These are phyloP conservation scores for Tanypteryx hageni DNA, from an alignment of 2,888 invertebrate species.

Conservation along the genomic window DNA sequence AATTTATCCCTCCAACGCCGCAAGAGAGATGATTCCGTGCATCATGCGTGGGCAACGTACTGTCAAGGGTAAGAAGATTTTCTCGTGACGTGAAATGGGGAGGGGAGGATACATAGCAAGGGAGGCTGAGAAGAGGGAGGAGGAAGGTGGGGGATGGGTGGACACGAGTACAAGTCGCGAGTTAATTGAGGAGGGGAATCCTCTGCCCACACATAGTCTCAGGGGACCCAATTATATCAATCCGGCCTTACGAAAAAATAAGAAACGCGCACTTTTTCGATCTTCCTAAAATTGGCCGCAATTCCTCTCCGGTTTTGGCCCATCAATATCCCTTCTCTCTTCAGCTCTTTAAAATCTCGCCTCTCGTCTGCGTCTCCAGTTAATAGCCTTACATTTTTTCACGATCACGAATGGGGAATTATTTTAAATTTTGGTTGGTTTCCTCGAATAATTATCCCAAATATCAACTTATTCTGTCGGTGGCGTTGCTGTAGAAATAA, in stretches of 20 bases:
- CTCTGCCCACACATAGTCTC: constrained; percentile 69
- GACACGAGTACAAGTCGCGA: constrained; percentile 65
- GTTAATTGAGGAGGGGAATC: constrained; percentile 57
- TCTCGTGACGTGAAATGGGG: not conserved
- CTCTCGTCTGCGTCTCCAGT: not conserved
- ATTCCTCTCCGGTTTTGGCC: not conserved
- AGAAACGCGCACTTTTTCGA: not conserved
- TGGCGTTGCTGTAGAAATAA: too few species aligned
- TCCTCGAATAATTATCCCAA: too few species aligned
- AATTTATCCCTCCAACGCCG: too few species aligned
- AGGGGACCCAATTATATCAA: constrained; percentile 73
- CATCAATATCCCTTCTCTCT: not conserved
- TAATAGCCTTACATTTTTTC: not conserved
- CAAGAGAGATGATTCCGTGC: not conserved
- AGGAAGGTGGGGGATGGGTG: constrained; percentile 68
- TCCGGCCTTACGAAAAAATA: not conserved
- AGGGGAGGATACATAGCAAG: constrained; percentile 17
- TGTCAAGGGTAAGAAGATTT: constrained; percentile 51
- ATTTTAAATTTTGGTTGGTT: not conserved
- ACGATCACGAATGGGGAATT: not conserved
- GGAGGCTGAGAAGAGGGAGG: constrained; percentile 19
- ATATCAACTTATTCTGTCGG: too few species aligned
- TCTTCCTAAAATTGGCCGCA: not conserved
- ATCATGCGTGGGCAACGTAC: constrained; percentile 12
- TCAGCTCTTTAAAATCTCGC: not conserved